Percentiles rank a stretch among this genome's conserved stretches.
These are phyloP conservation scores for Hippocampus zosterae DNA, from an alignment of 2,113 vertebrate species.

Conservation along the genomic window DNA sequence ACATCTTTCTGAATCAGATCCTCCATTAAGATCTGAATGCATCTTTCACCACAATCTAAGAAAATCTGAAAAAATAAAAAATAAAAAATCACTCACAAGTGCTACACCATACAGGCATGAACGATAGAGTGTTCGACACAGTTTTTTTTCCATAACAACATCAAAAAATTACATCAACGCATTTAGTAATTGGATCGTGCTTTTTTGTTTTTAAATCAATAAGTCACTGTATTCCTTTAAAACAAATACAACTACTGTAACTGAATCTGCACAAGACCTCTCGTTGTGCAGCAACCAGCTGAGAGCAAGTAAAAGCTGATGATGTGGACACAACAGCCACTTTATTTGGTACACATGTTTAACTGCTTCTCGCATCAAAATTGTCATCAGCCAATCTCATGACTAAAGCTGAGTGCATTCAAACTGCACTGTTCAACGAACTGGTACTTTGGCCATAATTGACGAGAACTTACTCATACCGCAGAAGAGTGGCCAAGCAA, in stretches of 20 bases:
- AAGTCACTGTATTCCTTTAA: conserved; percentile 35
- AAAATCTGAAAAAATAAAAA: too few species aligned
- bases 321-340: conserved; percentile 25
- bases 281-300: conserved; percentile 5
- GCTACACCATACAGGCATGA: too few species aligned
- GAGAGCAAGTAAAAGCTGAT: conserved; percentile 31
- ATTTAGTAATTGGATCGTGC: neutral
- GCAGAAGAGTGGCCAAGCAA: too few species aligned
- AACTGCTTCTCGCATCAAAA: neutral
- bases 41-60: too few species aligned
- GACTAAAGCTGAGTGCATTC: neutral
- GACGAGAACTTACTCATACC: too few species aligned
- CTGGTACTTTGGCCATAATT: too few species aligned
- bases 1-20: too few species aligned
- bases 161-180: too few species aligned
- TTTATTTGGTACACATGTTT: neutral
- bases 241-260: neutral
- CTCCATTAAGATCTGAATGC: too few species aligned
- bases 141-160: too few species aligned
- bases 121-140: too few species aligned
- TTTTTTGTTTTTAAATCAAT: neutral
- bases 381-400: neutral
- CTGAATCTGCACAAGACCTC: neutral
- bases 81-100: too few species aligned
- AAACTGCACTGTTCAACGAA: neutral